Evolutionary conservation across 1,140 invertebrate species (phyloP).

Genomic region (Helicoverpa zea): DNA sequence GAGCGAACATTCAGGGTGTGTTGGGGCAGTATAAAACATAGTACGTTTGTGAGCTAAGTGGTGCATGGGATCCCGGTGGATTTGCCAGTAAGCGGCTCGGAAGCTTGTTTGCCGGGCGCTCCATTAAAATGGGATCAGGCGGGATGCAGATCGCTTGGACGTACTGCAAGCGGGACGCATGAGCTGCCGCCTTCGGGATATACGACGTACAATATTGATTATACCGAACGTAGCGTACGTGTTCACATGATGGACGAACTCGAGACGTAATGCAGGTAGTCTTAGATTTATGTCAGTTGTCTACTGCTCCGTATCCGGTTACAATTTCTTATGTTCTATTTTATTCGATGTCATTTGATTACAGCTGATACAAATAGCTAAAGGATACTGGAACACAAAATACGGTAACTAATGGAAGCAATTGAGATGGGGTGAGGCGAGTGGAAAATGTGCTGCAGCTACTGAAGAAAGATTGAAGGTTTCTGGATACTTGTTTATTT

Average conservation of each 20-base stretch:
- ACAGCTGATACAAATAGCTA: too few species aligned
- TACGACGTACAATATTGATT: slow-evolving; percentile 57
- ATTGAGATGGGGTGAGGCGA: not conserved
- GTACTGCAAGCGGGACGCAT: slow-evolving; percentile 56
- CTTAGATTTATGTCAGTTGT: slow-evolving; percentile 14
- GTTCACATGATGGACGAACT: slow-evolving; percentile 7
- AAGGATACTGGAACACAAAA: too few species aligned
- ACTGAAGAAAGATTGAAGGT: not conserved
- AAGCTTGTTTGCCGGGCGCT: slow-evolving; percentile 84
- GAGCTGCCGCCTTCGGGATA: slow-evolving; percentile 57
- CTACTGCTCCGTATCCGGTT: not conserved
- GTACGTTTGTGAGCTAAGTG: slow-evolving; percentile 76
- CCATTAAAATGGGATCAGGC: slow-evolving; percentile 86
- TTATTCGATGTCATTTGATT: not conserved
- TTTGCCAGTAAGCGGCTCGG: slow-evolving; percentile 83
- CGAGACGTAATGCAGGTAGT: slow-evolving; percentile 29
- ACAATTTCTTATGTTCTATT: not conserved
- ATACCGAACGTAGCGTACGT: slow-evolving; percentile 32
- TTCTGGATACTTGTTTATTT: too few species aligned
- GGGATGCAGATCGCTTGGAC: slow-evolving; percentile 83
- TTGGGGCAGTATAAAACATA: slow-evolving; percentile 62
- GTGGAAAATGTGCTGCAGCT: not conserved
- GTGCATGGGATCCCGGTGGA: slow-evolving; percentile 79
- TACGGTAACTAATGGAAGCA: not conserved
- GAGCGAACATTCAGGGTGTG: slow-evolving; percentile 17